Percentiles rank a stretch among this genome's conserved stretches.
phyloP scores from a whole-genome alignment of 2,113 vertebrate species.

The Emydura subglobosa region DNA sequence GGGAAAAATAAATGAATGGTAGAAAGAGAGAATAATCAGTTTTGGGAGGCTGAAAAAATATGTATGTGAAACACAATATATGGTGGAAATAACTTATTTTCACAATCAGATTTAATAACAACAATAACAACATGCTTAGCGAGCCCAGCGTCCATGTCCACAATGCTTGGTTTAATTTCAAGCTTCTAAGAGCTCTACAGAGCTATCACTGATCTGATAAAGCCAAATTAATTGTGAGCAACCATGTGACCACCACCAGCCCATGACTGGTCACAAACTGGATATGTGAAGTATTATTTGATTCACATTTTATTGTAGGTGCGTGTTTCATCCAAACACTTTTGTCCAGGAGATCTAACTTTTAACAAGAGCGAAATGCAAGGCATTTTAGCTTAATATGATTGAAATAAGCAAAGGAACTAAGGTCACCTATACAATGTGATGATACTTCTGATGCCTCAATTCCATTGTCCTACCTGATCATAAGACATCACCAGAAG shows the following conservation, averaged over 20 bases:
- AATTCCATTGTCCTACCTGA: background rate
- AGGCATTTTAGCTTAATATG: background rate
- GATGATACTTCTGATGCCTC: fast-evolving
- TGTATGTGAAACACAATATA: slow-evolving; percentile 7
- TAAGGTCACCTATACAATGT: background rate
- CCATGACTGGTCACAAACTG: background rate
- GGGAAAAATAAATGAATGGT: slow-evolving; percentile 19
- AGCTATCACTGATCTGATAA: background rate
- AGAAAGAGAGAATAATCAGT: slow-evolving; percentile 26
- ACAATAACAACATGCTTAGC: background rate
- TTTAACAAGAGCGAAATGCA: background rate
- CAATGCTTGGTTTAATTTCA: background rate
- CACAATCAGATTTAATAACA: background rate
- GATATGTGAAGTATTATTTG: slow-evolving; percentile 20
- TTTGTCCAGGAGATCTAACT: background rate
- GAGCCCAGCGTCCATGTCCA: background rate
- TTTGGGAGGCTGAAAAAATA: background rate
- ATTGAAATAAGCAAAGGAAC: slow-evolving; percentile 9
- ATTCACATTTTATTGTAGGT: background rate
- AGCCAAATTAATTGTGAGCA: background rate
- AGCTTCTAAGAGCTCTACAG: background rate
- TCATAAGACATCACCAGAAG: background rate
- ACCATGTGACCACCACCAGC: background rate
- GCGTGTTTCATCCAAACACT: slow-evolving; percentile 12
- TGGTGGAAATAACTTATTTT: slow-evolving; percentile 14